These are phyloP conservation scores for Heteromurus nitidus DNA, from an alignment of 2,888 invertebrate genomes.

Conservation along the genomic window DNA sequence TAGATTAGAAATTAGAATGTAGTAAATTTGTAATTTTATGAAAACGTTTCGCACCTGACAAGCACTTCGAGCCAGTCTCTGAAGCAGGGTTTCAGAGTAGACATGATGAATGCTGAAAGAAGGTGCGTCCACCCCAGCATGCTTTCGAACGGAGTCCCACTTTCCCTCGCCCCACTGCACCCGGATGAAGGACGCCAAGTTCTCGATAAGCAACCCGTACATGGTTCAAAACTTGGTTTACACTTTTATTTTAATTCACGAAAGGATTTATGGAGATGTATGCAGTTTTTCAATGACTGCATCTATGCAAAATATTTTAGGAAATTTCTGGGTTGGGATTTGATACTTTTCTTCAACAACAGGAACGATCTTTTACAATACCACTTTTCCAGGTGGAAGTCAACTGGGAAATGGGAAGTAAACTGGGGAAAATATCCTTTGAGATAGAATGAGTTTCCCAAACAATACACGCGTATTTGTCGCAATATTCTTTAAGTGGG, in stretches of 20 bases:
- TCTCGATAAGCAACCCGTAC: conserved; percentile 97
- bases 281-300: too few species aligned
- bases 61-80: conserved; percentile 88
- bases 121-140: conserved; percentile 90
- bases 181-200: conserved; percentile 93
- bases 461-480: too few species aligned
- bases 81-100: conserved; percentile 92
- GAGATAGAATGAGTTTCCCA: neutral
- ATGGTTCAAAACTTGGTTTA: conserved; percentile 77
- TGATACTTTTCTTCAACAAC: neutral
- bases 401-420: neutral
- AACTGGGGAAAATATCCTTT: neutral
- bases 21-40: too few species aligned
- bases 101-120: conserved; percentile 91
- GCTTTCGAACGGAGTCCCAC: conserved; percentile 92
- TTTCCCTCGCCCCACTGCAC: conserved; percentile 94
- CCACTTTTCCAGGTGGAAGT: neutral
- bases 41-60: too few species aligned
- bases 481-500: neutral
- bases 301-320: neutral
- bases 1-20: too few species aligned
- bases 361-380: neutral
- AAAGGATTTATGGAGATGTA: too few species aligned
- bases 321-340: neutral
- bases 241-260: neutral